These are phyloP conservation scores for Camptogramma bilineatum DNA, from an alignment of 2,888 invertebrate genomes.

Conservation along the genomic window DNA sequence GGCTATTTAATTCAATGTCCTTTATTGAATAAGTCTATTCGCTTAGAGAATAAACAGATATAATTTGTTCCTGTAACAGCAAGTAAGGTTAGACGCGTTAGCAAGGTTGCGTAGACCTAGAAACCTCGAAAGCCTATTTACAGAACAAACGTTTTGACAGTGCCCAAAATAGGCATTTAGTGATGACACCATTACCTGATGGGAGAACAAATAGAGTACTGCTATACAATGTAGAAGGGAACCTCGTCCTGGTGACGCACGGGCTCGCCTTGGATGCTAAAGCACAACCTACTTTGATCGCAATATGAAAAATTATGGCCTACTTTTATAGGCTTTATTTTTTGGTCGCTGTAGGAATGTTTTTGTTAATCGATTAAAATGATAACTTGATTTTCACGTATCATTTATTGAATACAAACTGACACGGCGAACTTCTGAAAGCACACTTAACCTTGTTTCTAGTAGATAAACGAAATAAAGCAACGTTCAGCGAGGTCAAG, in stretches of 20 bases:
- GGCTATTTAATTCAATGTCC: background rate
- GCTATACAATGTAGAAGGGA: conserved; percentile 43
- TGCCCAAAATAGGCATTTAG: conserved; percentile 44
- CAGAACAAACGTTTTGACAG: conserved; percentile 4
- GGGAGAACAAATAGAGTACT: conserved; percentile 63
- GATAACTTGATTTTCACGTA: too few relatives aligned
- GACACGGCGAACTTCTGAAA: too few relatives aligned
- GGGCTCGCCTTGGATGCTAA: conserved; percentile 61
- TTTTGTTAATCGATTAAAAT: too few relatives aligned
- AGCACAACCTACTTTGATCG: conserved; percentile 32
- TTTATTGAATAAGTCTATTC: too few relatives aligned
- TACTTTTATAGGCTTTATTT: background rate
- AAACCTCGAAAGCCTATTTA: conserved; percentile 11
- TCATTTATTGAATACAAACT: too few relatives aligned
- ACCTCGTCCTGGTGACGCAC: conserved; percentile 75
- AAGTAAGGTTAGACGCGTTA: background rate
- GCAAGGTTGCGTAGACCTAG: conserved; percentile 3
- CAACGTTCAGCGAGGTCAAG: too few relatives aligned
- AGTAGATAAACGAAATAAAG: too few relatives aligned
- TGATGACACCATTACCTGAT: conserved; percentile 59
- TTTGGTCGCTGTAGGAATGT: background rate
- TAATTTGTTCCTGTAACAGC: background rate
- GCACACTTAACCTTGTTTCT: too few relatives aligned
- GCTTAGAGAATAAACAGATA: background rate
- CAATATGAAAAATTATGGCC: conserved; percentile 13